Base-by-base conservation (phyloP, 2,797 vertebrate genomes). In the Gastrophryne carolinensis region DNA sequence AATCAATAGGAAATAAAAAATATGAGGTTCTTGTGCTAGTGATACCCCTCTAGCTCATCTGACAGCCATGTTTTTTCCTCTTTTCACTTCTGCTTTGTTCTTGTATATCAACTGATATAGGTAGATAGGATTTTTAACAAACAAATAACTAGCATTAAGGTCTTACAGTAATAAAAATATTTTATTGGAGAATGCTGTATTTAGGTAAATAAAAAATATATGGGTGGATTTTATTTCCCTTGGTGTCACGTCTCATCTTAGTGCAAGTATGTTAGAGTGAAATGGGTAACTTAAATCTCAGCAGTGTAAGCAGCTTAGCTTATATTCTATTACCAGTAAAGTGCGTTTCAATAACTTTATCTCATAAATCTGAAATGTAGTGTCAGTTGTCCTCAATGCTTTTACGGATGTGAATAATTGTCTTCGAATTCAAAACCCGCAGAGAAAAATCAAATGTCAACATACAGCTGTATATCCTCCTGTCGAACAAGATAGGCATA, bases 351-450 rank as follows among this genome's bases (percentile, higher is more conserved):
- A 65, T 74, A 66, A 49, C 26, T 57, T 53, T 58, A 41, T 56
- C 23, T 61, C 64, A 69, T 75, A 75, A 75, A 75, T 75, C 73
- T 53, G 27, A 19, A 24, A 24, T 10, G 37, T 75, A 41, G 53
- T 53, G 47, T 61, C 64, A 61, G 64, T 62, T 52, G 57, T 62
- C 44, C 41, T 15, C 35, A 68, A 73, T 53, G 32, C 44, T 53
- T 68, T 68, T 53, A 62, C 21, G 35, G 23, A 21, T 52, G 30
- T 68, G 34, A 69, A 39, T 60, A 50, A 61, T 68, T 75, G 60
- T 53, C 26, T 68, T 23, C 30, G 73, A 21, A 62, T 44, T 32
- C 32, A 69, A 50, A 75, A 30, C 54, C 53, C 21, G 17, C 11
- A 27, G n/a, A 68, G 44, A 30, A 58, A 52, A 69, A 68, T 68